A percentile compares a stretch with the other conserved stretches of the same genome.
Evolutionary conservation across 1,140 invertebrate species (phyloP).

Genomic region (Formica selysi): DNA sequence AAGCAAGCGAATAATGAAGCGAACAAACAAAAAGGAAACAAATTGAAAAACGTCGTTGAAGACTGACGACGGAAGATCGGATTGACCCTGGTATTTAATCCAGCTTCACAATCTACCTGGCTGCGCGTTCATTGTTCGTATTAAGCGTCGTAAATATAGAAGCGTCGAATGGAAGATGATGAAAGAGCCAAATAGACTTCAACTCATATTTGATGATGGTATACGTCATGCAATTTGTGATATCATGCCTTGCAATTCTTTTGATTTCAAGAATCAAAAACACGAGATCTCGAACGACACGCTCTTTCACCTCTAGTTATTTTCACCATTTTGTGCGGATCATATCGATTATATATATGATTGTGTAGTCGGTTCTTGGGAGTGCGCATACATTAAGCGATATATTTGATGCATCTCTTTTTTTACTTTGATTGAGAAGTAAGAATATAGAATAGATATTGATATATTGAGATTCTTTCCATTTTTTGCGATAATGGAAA

Average conservation of each 20-base stretch:
- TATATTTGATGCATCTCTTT: background rate
- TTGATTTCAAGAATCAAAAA: slow-evolving; percentile 12
- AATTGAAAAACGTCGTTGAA: slow-evolving; percentile 44
- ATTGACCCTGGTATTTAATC: slow-evolving; percentile 54
- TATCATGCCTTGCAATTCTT: background rate
- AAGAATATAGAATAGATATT: background rate
- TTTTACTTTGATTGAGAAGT: slow-evolving; percentile 9
- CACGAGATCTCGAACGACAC: background rate
- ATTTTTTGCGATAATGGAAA: background rate
- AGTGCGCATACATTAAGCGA: background rate
- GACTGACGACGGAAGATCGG: slow-evolving; percentile 11
- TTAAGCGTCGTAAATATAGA: slow-evolving; percentile 5
- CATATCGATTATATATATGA: background rate
- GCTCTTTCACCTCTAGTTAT: background rate
- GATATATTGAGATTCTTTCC: background rate
- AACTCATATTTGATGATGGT: background rate
- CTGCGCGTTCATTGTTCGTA: slow-evolving; percentile 4
- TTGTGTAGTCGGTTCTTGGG: background rate
- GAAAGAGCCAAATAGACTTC: background rate
- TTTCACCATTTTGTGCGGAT: background rate
- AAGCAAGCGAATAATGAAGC: background rate
- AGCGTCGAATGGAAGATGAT: background rate
- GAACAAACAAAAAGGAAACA: background rate
- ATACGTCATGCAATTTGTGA: background rate
- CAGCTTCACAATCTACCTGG: no score